Evolutionary conservation across 2,113 vertebrate genomes (phyloP), one percentile per base, ranked within the genome.

Genomic region (Bucco capensis): DNA sequence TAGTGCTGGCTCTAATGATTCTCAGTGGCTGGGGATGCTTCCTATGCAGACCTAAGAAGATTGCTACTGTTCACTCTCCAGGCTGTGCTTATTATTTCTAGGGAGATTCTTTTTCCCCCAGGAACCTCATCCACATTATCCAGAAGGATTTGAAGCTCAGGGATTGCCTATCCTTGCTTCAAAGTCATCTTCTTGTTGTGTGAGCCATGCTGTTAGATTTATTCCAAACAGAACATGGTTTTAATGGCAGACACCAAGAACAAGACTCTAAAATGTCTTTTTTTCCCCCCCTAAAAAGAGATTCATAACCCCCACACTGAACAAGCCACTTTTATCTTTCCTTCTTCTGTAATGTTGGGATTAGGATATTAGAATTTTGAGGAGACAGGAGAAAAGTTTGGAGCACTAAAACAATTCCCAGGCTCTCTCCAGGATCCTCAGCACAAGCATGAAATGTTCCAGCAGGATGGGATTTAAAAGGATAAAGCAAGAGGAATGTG

Each of bases 61-160:
- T 93, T 89, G 51, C 50, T 91, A 30, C 85, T 50, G 46, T 30
- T 87, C 75, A 5, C 89, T 86, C 82, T 28, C 47, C 73, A 70
- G 87, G 33, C 65, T 47, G 58, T 6, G 24, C 42, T 50, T 76
- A 47, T 85, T 42, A 35, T 76, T 94, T 82, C 79, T 21, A 70
- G 61, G 2, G 3, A 83, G 66, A 37, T 57, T 6, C 38, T 9
- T 50, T 91, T 80, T 58, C 72, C 90, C 70, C 91, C 46, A 8
- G 58, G 78, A 49, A 67, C 86, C 88, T 83, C 93, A 85, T 30
- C 71, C 67, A 80, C 69, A 60, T 94, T 76, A 91, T 94, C 84
- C 90, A 71, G 37, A 56, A 86, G 83, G 85, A 90, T 93, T 89
- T 89, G 83, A 78, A 94, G 88, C 60, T 92, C 85, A 51, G 31